Conservation (phyloP, 1,140 invertebrate genomes). For the Pollicipes pollicipes region DNA sequence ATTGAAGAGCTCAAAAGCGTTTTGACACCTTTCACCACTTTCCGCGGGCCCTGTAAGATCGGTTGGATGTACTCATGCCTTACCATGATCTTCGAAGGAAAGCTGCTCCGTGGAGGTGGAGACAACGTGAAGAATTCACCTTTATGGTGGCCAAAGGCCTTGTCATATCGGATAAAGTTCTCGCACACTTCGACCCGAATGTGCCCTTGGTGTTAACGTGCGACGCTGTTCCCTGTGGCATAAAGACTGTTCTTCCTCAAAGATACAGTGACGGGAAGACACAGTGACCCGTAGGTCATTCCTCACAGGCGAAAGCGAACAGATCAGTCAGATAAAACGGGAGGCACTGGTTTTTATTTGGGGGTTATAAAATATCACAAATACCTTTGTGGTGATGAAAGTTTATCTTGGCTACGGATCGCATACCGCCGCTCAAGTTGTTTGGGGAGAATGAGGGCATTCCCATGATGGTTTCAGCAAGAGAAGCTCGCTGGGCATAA, state of each 20-base stretch:
- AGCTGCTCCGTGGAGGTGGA: neutral
- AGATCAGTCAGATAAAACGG: neutral
- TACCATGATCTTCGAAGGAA: neutral
- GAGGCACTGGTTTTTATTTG: neutral
- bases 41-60: neutral
- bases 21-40: neutral
- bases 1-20: neutral
- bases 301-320: neutral
- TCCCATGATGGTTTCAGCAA: neutral
- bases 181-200: neutral
- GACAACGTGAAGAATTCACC: neutral
- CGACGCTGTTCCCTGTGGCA: neutral
- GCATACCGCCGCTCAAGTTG: neutral
- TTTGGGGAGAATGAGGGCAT: neutral
- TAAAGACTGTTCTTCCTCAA: neutral
- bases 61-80: neutral
- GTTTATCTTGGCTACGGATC: neutral
- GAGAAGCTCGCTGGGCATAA: neutral
- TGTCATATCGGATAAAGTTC: neutral
- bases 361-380: neutral
- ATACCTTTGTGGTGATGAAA: neutral
- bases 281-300: neutral
- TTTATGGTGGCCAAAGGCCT: neutral
- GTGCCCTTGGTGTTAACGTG: neutral
- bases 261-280: neutral